Base-by-base conservation (phyloP, 2,113 vertebrate species). In the Caracal caracal region DNA sequence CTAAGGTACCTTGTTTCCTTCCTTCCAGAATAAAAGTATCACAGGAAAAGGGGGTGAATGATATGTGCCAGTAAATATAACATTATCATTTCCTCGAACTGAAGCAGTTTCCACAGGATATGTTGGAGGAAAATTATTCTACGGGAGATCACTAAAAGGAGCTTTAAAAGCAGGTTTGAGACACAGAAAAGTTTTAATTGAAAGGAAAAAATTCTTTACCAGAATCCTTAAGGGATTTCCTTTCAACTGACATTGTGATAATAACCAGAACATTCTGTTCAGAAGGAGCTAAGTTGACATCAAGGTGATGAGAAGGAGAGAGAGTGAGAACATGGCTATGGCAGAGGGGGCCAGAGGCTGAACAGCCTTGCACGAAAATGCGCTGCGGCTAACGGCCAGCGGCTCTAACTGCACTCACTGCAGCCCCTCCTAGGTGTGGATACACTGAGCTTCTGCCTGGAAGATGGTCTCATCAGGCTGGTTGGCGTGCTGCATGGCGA, bases 401-500 rank as follows among this genome's bases (percentile, higher is more conserved):
- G 2, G 4, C 24, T 20, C 61, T 12, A 35, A 10, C 22, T 2
- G n/a, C 86, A 43, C 9, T 2, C 86, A 51, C 9, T 2, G 33
- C 3, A 4, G 88, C 26, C 40, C 33, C 43, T 88, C 53, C 53
- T 33, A 93, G 88, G 51, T 51, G 83, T 93, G 99, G 99, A 99
- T 99, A 99, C 99, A 99, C 97, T 99, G 99, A 8, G 99, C 99
- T 86, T 99, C 99, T 0, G 99, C 99, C 98, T 99, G 99, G 99
- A 99, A 99, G 98, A 99, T 99, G 98, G 99, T 99, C 98, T 99
- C 99, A 93, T 99, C 99, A 0, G 99, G 99, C 98, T 99, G 99
- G 99, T 99, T 99, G 98, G 99, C 99, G 81, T 99, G 99, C 98
- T 99, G 99, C 99, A 99, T 99, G 99, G 99, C 99, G 97, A 99